These are phyloP conservation scores for Pyralis farinalis DNA, from an alignment of 2,888 invertebrate species.

Conservation along the genomic window DNA sequence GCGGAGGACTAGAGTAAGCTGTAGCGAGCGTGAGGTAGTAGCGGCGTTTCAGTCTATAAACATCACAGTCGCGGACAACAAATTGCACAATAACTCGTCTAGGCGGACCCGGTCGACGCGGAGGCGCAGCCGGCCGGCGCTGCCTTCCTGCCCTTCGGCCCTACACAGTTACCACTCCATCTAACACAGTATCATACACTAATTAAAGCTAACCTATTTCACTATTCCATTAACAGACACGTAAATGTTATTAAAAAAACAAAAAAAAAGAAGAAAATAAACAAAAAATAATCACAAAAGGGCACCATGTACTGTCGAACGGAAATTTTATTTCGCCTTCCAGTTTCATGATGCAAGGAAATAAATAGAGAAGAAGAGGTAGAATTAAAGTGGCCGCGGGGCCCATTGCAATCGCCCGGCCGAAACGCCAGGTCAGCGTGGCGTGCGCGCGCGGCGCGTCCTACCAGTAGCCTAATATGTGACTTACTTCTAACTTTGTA, in stretches of 20 bases:
- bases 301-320: constrained; percentile 51
- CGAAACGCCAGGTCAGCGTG: constrained; percentile 75
- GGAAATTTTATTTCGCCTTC: constrained; percentile 76
- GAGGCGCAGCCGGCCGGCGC: constrained; percentile 40
- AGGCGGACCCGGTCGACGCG: constrained; percentile 52
- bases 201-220: constrained; percentile 74
- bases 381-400: constrained; percentile 76
- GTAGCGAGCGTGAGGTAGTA: constrained; percentile 79
- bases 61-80: constrained; percentile 85
- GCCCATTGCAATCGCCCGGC: constrained; percentile 81
- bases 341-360: constrained; percentile 53
- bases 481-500: constrained; percentile 75
- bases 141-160: constrained; percentile 50
- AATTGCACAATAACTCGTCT: constrained; percentile 77
- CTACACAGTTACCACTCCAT: constrained; percentile 57
- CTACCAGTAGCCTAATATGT: constrained; percentile 72
- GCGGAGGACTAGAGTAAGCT: constrained; percentile 72
- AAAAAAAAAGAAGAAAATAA: constrained; percentile 69
- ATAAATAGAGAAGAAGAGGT: constrained; percentile 76
- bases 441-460: constrained; percentile 74
- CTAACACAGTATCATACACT: constrained; percentile 56
- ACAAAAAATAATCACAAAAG: constrained; percentile 76
- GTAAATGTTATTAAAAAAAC: constrained; percentile 74
- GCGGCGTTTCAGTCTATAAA: constrained; percentile 83
- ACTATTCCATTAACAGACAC: constrained; percentile 72